phyloP scores from a whole-genome alignment of 2,888 invertebrate genomes.

The Pachliopta kotzebuea region DNA sequence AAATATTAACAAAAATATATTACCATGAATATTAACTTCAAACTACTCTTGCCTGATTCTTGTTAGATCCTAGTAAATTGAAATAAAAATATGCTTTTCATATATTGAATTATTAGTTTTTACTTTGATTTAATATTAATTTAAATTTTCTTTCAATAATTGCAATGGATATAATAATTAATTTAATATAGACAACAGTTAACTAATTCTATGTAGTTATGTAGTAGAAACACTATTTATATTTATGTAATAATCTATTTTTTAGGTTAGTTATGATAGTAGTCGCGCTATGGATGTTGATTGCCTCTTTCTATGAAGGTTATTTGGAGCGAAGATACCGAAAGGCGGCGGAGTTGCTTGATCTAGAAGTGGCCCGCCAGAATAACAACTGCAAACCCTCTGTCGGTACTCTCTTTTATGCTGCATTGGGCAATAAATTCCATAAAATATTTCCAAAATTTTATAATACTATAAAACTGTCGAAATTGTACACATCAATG shows the following conservation, averaged over 20 bases:
- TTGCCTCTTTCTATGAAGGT: constrained; percentile 83
- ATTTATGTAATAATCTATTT: constrained; percentile 26
- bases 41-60: too few species aligned
- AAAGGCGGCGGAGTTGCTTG: constrained; percentile 57
- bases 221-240: too few species aligned
- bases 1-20: too few species aligned
- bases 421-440: constrained; percentile 3
- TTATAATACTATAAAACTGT: background rate
- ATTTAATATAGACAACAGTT: too few species aligned
- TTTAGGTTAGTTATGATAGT: constrained; percentile 74
- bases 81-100: too few species aligned
- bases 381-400: constrained; percentile 69
- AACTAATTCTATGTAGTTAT: too few species aligned
- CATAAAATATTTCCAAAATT: background rate
- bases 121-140: too few species aligned
- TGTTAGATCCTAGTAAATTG: too few species aligned
- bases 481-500: background rate
- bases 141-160: too few species aligned
- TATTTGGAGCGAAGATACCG: constrained; percentile 68
- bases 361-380: constrained; percentile 68
- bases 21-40: too few species aligned
- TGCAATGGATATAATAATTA: too few species aligned
- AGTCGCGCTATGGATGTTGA: constrained; percentile 78
- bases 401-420: constrained; percentile 59
- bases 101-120: too few species aligned